These are phyloP conservation scores for Enteromius afrohamiltoni DNA, from an alignment of 2,797 vertebrate species.

Conservation along the genomic window DNA sequence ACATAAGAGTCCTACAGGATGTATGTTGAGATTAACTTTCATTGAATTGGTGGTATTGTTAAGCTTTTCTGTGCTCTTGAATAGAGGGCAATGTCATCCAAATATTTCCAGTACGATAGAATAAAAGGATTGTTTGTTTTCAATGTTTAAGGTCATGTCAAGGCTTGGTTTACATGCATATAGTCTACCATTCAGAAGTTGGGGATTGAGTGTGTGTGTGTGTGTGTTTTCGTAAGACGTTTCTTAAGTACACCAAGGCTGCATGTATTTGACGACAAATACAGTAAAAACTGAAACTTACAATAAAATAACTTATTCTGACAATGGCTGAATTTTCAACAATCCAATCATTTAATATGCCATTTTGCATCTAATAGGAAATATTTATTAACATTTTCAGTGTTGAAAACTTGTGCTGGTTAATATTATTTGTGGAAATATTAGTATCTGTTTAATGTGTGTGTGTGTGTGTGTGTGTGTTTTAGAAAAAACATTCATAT, in stretches of 20 bases:
- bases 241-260: neutral
- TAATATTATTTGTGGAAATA: neutral
- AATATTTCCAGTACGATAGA: slow-evolving; percentile 31
- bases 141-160: slow-evolving; percentile 3
- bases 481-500: too few relatives aligned
- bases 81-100: neutral
- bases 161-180: neutral
- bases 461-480: too few relatives aligned
- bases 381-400: neutral
- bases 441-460: too few relatives aligned
- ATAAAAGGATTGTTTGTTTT: slow-evolving; percentile 7
- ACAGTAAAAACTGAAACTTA: neutral
- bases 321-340: neutral
- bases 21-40: slow-evolving; percentile 59
- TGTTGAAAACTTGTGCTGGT: neutral
- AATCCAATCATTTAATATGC: neutral
- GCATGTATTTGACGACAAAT: neutral
- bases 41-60: slow-evolving; percentile 1
- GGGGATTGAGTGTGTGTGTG: neutral
- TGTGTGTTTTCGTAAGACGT: neutral
- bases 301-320: neutral
- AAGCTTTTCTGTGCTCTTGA: slow-evolving; percentile 14
- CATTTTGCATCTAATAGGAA: neutral
- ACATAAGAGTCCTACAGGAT: slow-evolving; percentile 66
- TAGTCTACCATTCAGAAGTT: too few relatives aligned